Conservation (phyloP, 2,113 vertebrate species). For the Lamprologus tigripictilis region DNA sequence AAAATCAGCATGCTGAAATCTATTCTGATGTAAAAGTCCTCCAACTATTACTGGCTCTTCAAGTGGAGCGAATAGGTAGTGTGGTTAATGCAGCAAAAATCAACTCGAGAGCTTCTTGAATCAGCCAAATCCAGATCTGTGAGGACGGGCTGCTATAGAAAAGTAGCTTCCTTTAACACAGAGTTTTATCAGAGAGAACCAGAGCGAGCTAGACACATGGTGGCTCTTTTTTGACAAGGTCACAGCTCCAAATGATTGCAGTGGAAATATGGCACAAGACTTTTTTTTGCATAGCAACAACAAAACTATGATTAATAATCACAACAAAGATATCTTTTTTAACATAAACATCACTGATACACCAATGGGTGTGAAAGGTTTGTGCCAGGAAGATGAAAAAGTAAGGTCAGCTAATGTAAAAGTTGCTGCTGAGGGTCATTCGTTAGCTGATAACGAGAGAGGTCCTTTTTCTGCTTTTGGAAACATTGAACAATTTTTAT, state of each 20-base stretch:
- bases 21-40: constrained; percentile 2
- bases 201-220: neutral
- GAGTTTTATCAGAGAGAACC: constrained; percentile 1
- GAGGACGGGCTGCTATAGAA: neutral
- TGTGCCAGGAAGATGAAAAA: neutral
- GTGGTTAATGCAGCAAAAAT: constrained; percentile 26
- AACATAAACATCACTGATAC: neutral
- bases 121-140: neutral
- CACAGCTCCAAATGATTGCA: constrained; percentile 47
- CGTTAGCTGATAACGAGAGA: neutral
- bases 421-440: neutral
- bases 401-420: constrained; percentile 1
- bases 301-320: constrained; percentile 8
- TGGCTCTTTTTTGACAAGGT: constrained; percentile 52
- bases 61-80: neutral
- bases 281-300: constrained; percentile 67
- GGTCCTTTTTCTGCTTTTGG: neutral
- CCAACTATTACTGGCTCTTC: constrained; percentile 14
- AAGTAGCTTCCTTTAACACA: constrained; percentile 5
- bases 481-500: neutral
- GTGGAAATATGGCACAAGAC: constrained; percentile 37
- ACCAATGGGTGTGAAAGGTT: neutral
- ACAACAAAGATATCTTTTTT: neutral
- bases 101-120: constrained; percentile 5
- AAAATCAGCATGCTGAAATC: neutral